Base-by-base conservation (phyloP, 2,888 invertebrate genomes). In the Meteorus colon region DNA sequence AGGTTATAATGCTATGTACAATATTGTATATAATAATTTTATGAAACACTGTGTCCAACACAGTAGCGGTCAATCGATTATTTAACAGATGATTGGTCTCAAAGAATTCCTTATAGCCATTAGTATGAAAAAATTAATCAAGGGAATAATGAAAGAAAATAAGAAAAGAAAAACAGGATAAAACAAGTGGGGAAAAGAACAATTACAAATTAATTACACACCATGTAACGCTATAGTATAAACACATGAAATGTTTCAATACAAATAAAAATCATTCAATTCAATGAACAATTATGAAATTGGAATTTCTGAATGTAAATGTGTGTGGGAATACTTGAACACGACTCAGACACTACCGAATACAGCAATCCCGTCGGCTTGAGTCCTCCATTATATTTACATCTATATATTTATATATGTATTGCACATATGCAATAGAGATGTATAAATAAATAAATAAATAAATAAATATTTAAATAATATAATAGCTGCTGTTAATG, bases 261-360 rank as follows among this genome's bases (percentile, higher is more conserved):
- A 41, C 41, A 48, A n/a, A 48, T n/a, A 48, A 48, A 48, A 48
- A 48, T 41, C 8, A 48, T 48, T 48, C 48, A 37, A 10, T 31
- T 41, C 41, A 41, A 66, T 66, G 41, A 66, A 66, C 66, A 66
- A 66, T 66, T 66, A 66, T 37, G 37, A 66, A 66, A 66, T 66
- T 41, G 41, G 27, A 19, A 45, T 41, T 66, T 66, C n/a, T 19
- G 14, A 66, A 41, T 37, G 27, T 19, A 66, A 37, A 45, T 31
- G n/a, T 63, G 37, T 19, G 55, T 55, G 55, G 55, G 55, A 55
- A 55, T 55, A 55, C 55, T 55, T 24, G 55, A 55, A 55, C 55
- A 55, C 10, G 24, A 55, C 6, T 55, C 55, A n/a, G 48, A 55
- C 55, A 55, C 55, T 19, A 55, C 19, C 55, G 55, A 55, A 55